These are phyloP conservation scores for Pseudococcus longispinus DNA, from an alignment of 2,888 invertebrate genomes.

Conservation along the genomic window DNA sequence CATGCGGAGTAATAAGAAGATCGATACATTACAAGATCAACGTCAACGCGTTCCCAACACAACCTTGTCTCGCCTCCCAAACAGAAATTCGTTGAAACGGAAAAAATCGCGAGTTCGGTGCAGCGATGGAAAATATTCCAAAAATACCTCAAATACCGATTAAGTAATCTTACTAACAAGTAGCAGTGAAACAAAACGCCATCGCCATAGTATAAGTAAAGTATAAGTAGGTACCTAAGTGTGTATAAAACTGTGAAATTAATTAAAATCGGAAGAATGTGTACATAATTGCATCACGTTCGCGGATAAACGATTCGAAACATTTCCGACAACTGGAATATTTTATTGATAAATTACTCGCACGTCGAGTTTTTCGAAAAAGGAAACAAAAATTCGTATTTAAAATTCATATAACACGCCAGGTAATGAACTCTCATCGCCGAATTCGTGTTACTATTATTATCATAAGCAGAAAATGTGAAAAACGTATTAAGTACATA, in stretches of 20 bases:
- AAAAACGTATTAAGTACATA: neutral
- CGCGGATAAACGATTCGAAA: neutral
- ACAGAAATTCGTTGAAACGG: neutral
- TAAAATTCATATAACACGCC: neutral
- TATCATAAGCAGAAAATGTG: neutral
- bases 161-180: neutral
- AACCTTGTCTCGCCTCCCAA: neutral
- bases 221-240: neutral
- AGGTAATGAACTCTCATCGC: neutral
- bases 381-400: neutral
- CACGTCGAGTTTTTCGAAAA: neutral
- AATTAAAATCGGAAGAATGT: slow-evolving; percentile 35
- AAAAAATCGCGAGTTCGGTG: neutral
- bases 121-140: neutral
- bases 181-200: slow-evolving; percentile 12
- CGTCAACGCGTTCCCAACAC: neutral
- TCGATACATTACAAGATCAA: neutral
- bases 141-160: slow-evolving; percentile 35
- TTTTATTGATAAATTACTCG: neutral
- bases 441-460: slow-evolving; percentile 8
- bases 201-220: no score
- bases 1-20: no score
- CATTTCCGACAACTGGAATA: neutral
- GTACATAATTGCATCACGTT: slow-evolving; percentile 25
- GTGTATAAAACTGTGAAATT: slow-evolving; percentile 10